Evolutionary conservation across 2,888 invertebrate genomes (phyloP).

Genomic region (Tenthredo amoena): DNA sequence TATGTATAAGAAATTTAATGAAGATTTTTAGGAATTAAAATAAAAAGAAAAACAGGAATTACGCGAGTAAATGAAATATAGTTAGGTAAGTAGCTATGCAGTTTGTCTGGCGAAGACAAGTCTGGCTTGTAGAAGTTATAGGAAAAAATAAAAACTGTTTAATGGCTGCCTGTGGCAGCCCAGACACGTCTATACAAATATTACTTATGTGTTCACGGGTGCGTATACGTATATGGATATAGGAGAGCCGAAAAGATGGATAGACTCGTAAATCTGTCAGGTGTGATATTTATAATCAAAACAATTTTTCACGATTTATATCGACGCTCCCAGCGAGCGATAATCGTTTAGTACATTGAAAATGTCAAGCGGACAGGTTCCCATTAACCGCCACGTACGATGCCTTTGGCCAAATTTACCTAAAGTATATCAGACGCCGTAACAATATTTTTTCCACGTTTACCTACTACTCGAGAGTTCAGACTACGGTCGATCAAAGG

Average conservation of each 20-base stretch:
- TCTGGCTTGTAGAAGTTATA: not conserved
- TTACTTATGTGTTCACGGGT: not conserved
- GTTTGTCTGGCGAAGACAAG: not conserved
- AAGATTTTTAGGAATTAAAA: not conserved
- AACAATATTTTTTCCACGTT: not conserved
- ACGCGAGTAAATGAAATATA: not conserved
- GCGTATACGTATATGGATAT: not conserved
- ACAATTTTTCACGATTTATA: constrained; percentile 39
- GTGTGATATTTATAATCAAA: constrained; percentile 58
- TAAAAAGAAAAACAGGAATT: not conserved
- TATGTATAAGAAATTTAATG: not conserved
- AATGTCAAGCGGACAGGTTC: constrained; percentile 43
- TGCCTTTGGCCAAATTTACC: constrained; percentile 6
- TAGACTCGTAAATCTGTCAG: constrained; percentile 75
- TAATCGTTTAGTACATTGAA: constrained; percentile 44
- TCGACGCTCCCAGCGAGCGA: constrained; percentile 34
- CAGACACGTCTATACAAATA: not conserved
- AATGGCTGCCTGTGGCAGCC: constrained; percentile 17
- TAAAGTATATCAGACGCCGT: not conserved
- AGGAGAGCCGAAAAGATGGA: constrained; percentile 64
- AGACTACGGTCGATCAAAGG: not conserved
- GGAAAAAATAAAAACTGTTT: constrained; percentile 2
- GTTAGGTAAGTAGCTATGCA: not conserved
- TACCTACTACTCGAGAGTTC: not conserved
- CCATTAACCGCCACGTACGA: not conserved